Percentiles rank a stretch among this genome's conserved stretches.
Conservation (phyloP, 2,888 invertebrate genomes). For the Eristalinus sepulchralis region DNA sequence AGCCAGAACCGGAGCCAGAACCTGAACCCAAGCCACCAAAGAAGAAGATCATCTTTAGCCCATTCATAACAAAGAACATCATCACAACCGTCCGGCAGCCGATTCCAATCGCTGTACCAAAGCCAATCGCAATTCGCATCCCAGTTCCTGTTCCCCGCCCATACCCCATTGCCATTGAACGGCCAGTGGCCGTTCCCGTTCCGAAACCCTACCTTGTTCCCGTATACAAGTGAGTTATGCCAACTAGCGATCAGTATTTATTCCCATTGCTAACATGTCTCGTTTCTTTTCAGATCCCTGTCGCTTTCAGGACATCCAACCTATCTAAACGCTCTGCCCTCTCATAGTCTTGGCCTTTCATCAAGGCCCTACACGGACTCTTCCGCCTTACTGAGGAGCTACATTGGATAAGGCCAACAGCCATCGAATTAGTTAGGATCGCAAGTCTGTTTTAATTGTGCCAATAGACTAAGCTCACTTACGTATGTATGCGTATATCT, state of each 20-base stretch:
- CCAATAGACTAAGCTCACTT: conserved; percentile 40
- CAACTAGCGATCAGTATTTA: too few species aligned
- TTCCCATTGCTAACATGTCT: too few species aligned
- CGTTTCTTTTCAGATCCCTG: conserved; percentile 39
- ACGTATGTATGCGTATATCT: not conserved
- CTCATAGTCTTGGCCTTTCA: conserved; percentile 28
- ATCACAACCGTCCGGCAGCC: conserved; percentile 48
- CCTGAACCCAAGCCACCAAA: conserved; percentile 60
- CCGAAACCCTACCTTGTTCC: conserved; percentile 46
- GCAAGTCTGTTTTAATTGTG: conserved; percentile 44
- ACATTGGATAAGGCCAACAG: conserved; percentile 33
- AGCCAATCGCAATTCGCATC: conserved; percentile 40
- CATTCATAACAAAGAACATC: conserved; percentile 45
- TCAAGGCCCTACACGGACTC: conserved; percentile 37
- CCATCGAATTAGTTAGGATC: not conserved
- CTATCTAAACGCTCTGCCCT: conserved; percentile 36
- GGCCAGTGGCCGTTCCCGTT: conserved; percentile 29
- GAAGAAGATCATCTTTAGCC: conserved; percentile 7
- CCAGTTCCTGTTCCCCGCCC: conserved; percentile 53
- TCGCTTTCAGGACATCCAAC: conserved; percentile 20
- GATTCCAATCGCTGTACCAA: conserved; percentile 48
- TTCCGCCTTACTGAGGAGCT: conserved; percentile 42
- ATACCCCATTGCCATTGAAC: conserved; percentile 43
- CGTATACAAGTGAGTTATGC: conserved; percentile 36
- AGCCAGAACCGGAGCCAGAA: conserved; percentile 76